Base-by-base conservation (phyloP, 2,888 invertebrate species). In the Philaethria dido region DNA sequence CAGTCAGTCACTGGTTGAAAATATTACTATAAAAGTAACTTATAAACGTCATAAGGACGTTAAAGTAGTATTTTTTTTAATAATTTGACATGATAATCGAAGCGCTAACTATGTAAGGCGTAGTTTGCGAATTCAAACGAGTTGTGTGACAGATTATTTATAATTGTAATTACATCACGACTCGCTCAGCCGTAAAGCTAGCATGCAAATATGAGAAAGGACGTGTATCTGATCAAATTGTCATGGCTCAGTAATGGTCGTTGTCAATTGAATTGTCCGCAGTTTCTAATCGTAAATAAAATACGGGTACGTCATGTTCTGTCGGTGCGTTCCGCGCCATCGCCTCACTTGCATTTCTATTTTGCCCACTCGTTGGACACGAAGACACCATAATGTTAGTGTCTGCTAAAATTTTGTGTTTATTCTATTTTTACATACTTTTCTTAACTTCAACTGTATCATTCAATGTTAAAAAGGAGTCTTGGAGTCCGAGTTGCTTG, bases 281-380 rank as follows among this genome's bases (percentile, higher is more conserved):
- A 65, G 72, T 75, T 77, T 78, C 77, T 76, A 75, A 76, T 75
- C 69, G 73, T 74, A 64, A 73, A 69, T 71, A 69, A 63, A 68
- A 52, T 62, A 14, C 67, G 57, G 48, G 69, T 73, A 64, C 73
- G 71, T 70, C 64, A 67, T 77, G 75, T 80, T 80, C 50, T 79
- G 82, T 80, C 75, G 76, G 79, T 75, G 74, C 77, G 84, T 83
- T 80, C 79, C 82, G 89, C 90, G 64, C 80, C 85, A 89, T 87
- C 78, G 88, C 84, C 57, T 72, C 76, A 66, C 73, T 81, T 77
- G 81, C 86, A 89, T 89, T 69, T 89, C 89, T 88, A 86, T 84
- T 88, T 80, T 81, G 79, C 78, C 75, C 77, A 75, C 74, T 72
- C 77, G 74, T 76, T 71, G 76, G 70, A 39, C 69, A 59, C 69